Percentiles rank a stretch among this genome's conserved stretches.
Evolutionary conservation across 2,888 invertebrate species (phyloP).

Genomic region (Drosophila cyrtoloma): DNA sequence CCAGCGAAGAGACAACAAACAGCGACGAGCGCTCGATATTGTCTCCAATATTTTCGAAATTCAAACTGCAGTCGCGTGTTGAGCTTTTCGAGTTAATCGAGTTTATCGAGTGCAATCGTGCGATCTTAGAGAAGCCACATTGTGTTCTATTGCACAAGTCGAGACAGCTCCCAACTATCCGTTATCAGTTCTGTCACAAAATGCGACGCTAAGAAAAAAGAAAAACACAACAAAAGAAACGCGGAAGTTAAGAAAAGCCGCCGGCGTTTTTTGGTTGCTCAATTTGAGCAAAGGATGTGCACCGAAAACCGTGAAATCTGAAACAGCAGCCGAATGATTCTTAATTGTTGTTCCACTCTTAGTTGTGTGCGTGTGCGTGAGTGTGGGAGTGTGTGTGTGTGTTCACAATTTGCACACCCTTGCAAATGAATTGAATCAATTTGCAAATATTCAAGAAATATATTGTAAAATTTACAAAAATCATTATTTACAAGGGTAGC

Average conservation of each 20-base stretch:
- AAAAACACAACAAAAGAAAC: slow-evolving; percentile 28
- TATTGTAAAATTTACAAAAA: slow-evolving; percentile 32
- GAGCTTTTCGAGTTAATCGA: slow-evolving; percentile 3
- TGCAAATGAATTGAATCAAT: slow-evolving; percentile 56
- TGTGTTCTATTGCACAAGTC: slow-evolving; percentile 5
- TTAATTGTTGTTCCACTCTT: slow-evolving; percentile 42
- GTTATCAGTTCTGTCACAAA: slow-evolving; percentile 20
- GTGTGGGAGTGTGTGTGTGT: slow-evolving; percentile 22
- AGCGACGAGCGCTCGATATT: slow-evolving; percentile 76
- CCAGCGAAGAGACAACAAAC: slow-evolving; percentile 83
- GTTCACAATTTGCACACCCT: slow-evolving; percentile 74
- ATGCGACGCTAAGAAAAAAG: slow-evolving; percentile 23
- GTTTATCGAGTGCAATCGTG: slow-evolving; percentile 30
- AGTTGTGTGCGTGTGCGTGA: slow-evolving; percentile 14
- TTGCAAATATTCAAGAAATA: slow-evolving; percentile 32
- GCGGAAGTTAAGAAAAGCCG: slow-evolving; percentile 78
- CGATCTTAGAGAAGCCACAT: slow-evolving; percentile 14
- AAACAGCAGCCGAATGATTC: slow-evolving; percentile 32
- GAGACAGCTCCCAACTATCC: slow-evolving; percentile 2
- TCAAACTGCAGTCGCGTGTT: slow-evolving; percentile 27
- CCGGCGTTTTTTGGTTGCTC: slow-evolving; percentile 53
- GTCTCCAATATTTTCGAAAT: slow-evolving; percentile 34
- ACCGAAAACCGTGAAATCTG: slow-evolving; percentile 9
- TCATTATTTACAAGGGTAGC: slow-evolving; percentile 17
- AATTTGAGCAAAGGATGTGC: slow-evolving; percentile 54